Evolutionary conservation across 2,888 invertebrate species (phyloP).

Genomic region (Trypoxylon attenuatum): DNA sequence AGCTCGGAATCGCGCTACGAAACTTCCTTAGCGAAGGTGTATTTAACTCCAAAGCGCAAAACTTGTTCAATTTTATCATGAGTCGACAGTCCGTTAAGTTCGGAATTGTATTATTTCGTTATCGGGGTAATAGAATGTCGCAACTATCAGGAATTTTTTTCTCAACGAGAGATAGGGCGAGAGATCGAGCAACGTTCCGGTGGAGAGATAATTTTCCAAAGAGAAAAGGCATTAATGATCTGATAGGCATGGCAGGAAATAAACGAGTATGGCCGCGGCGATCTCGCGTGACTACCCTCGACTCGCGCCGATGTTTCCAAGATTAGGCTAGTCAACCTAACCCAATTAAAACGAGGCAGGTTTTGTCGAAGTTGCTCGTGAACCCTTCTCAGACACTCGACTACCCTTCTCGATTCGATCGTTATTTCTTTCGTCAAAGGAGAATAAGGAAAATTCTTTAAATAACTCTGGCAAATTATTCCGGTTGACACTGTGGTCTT

Average conservation of each 20-base stretch:
- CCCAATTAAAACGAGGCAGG: constrained; percentile 52
- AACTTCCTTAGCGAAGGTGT: too few relatives aligned
- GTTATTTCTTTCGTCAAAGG: not conserved
- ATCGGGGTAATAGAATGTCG: not conserved
- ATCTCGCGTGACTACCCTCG: constrained; percentile 46
- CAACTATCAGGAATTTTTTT: too few relatives aligned
- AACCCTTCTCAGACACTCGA: constrained; percentile 2
- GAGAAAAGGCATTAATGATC: constrained; percentile 15
- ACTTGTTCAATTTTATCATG: too few relatives aligned
- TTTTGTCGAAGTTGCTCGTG: constrained; percentile 37
- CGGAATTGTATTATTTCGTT: not conserved
- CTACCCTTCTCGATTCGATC: not conserved
- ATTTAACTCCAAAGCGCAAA: too few relatives aligned
- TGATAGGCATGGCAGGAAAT: constrained; percentile 12
- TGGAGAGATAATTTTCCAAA: not conserved
- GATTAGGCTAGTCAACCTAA: constrained; percentile 59
- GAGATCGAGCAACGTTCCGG: not conserved
- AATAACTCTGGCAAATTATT: not conserved
- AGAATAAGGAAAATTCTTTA: not conserved
- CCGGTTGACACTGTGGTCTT: too few relatives aligned
- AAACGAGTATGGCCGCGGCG: constrained; percentile 10
- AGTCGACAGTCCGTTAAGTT: too few relatives aligned
- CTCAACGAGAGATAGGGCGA: not conserved
- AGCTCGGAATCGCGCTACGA: too few relatives aligned
- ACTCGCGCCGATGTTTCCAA: constrained; percentile 42